These are phyloP conservation scores for Palythoa caribaeorum DNA, from an alignment of 92 coral and sea anemone genomes.

Conservation along the genomic window DNA sequence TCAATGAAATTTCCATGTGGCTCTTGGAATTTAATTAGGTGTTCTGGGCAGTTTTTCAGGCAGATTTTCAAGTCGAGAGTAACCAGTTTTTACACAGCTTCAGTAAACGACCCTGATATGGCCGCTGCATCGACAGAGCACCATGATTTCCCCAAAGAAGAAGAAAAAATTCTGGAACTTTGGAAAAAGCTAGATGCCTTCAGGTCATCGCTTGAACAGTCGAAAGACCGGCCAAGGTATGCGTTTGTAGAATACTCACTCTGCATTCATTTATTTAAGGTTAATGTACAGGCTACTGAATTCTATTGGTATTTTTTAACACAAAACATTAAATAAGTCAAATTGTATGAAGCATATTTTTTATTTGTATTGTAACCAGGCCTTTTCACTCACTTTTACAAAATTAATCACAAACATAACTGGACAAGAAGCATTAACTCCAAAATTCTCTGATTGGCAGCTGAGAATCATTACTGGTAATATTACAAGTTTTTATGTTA, in stretches of 20 bases:
- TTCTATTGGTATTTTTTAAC: background rate
- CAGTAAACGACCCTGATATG: constrained; percentile 61
- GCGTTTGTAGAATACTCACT: background rate
- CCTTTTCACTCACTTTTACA: background rate
- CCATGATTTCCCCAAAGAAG: constrained; percentile 95
- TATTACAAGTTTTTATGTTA: no score
- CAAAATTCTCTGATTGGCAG: no score
- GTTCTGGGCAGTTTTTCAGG: constrained; percentile 31
- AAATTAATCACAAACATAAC: background rate
- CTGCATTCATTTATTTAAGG: background rate
- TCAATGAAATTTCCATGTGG: constrained; percentile 64
- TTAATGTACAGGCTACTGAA: background rate
- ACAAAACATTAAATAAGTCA: background rate
- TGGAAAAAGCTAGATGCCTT: constrained; percentile 97
- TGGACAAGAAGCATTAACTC: background rate
- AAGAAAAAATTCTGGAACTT: constrained; percentile 89
- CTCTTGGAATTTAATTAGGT: constrained; percentile 16
- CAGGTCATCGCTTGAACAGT: constrained; percentile 90
- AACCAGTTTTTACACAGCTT: constrained; percentile 38
- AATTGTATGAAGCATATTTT: background rate
- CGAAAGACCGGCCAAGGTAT: constrained; percentile 91
- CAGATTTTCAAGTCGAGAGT: constrained; percentile 12
- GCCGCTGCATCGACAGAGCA: constrained; percentile 81
- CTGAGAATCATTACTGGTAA: no score
- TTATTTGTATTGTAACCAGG: constrained; percentile 10